These are phyloP conservation scores for Stichopus horrens DNA, from an alignment of 53 echinoderm and acorn worm species.

Conservation along the genomic window DNA sequence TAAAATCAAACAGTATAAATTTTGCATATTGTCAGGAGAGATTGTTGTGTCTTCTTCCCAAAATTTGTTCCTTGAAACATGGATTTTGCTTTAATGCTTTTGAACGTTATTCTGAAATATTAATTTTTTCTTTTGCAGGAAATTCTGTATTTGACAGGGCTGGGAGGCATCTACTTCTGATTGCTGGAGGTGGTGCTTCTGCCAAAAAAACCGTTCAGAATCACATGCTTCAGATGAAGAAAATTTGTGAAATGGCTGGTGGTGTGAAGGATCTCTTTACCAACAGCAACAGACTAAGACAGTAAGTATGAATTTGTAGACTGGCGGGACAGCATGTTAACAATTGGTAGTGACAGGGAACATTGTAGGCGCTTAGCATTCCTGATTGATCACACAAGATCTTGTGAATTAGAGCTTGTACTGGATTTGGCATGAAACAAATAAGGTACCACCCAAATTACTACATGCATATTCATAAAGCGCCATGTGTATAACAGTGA, in stretches of 20 bases:
- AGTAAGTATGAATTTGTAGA: neutral
- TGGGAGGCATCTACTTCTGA: neutral
- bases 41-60: neutral
- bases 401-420: no score
- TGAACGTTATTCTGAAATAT: neutral
- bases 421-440: no score
- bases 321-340: neutral
- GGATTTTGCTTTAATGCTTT: neutral
- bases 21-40: no score
- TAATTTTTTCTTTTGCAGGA: neutral
- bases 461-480: no score
- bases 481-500: no score
- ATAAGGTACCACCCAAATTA: no score
- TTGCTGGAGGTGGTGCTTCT: slow-evolving; percentile 11
- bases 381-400: no score
- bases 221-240: neutral
- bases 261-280: neutral
- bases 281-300: neutral
- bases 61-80: neutral
- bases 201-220: neutral
- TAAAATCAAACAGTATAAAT: no score
- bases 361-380: no score
- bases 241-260: neutral
- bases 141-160: slow-evolving; percentile 22
- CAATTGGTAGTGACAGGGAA: neutral